phyloP scores from a whole-genome alignment of 2,797 vertebrate species.

The Melanotaenia nigrans region DNA sequence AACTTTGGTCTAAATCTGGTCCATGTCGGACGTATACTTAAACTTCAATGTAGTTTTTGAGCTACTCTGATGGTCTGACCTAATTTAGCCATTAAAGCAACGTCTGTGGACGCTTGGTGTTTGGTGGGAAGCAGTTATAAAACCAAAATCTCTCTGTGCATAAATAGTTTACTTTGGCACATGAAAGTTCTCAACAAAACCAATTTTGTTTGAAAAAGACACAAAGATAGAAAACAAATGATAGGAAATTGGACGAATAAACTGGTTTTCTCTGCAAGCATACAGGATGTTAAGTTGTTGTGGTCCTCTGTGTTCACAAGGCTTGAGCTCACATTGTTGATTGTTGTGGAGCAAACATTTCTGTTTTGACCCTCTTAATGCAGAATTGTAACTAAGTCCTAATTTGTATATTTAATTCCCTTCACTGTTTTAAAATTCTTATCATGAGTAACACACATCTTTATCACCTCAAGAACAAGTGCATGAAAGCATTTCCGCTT shows the following conservation, averaged over 20 bases:
- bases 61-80: too few relatives aligned
- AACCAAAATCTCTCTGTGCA: neutral
- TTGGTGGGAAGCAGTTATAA: neutral
- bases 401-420: slow-evolving; percentile 14
- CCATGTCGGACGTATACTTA: too few relatives aligned
- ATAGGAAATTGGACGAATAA: neutral
- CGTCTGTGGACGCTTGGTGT: neutral
- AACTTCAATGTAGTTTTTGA: too few relatives aligned
- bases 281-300: slow-evolving; percentile 4
- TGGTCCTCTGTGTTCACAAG: slow-evolving; percentile 6
- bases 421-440: neutral
- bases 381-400: slow-evolving; percentile 8
- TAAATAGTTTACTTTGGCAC: neutral
- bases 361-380: slow-evolving; percentile 2
- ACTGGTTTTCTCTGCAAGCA: neutral
- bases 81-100: too few relatives aligned
- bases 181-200: neutral
- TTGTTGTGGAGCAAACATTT: slow-evolving; percentile 12
- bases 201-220: neutral
- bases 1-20: too few relatives aligned
- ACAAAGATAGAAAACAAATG: neutral
- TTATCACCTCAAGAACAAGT: neutral
- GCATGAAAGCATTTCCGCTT: neutral
- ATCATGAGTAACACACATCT: slow-evolving; percentile 7
- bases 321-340: neutral